Evolutionary conservation across 2,113 vertebrate species (phyloP), one percentile per base, ranked within the genome.

Genomic region (Cnemophilus loriae): DNA sequence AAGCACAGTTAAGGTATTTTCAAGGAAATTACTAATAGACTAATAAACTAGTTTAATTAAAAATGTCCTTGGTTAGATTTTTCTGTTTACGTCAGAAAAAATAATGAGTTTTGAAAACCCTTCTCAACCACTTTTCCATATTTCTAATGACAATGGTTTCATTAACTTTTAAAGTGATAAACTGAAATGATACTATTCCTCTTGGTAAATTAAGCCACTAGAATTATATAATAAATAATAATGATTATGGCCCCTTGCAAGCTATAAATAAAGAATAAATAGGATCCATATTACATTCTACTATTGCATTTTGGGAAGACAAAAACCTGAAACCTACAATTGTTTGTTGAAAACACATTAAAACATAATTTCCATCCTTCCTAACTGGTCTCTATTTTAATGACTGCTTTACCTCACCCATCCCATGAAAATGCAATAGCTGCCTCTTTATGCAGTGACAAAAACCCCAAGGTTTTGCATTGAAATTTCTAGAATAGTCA

Each of bases 101-200:
- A 16, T 0, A 4, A 21, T 0, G 2, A 35, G 8, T 28, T 91
- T 89, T 56, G 47, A 77, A 87, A 73, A 65, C 3, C 4, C 3
- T 63, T 80, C 47, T 69, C 26, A 64, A 73, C 3, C 7, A 49
- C 4, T 44, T 60, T 6, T 49, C 6, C 1, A 4, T 59, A 52
- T 78, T 91, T 70, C 17, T 52, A 67, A 44, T 33, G 27, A 17
- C 1, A 28, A 11, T 53, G 13, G 1, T n/a, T 68, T 60, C 53
- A 67, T 63, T 41, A 26, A 10, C 18, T 80, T 71, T 76, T 32
- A 3, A 69, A 86, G 39, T 32, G 2, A n/a, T 46, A 56, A 9
- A 78, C 11, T 57, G 11, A 50, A 46, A 55, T 77, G 1, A 50
- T n/a, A 55, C 20, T 56, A 69, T 60, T 68, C 35, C 2, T 68